phyloP scores from a whole-genome alignment of 2,888 invertebrate genomes.

The Leucania comma region DNA sequence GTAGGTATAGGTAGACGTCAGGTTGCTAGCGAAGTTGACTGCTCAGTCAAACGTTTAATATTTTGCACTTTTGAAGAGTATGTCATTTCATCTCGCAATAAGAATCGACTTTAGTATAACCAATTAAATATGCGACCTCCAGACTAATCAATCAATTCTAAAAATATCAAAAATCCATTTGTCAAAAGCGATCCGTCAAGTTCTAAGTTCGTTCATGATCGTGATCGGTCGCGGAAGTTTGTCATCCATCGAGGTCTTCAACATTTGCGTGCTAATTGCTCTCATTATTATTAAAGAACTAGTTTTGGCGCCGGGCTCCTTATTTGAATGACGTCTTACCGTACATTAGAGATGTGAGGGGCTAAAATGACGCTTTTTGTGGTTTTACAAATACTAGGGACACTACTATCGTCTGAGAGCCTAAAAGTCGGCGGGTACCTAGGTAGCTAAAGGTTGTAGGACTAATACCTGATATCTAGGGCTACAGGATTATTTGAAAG shows the following conservation, averaged over 20 bases:
- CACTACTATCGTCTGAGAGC: too few species aligned
- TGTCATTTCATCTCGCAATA: not conserved
- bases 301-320: conserved; percentile 62
- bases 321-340: conserved; percentile 63
- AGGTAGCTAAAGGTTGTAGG: too few species aligned
- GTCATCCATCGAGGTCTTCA: conserved; percentile 67
- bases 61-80: not conserved
- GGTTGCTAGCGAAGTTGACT: not conserved
- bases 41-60: not conserved
- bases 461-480: too few species aligned
- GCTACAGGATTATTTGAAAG: too few species aligned
- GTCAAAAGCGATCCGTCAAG: conserved; percentile 43
- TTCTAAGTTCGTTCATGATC: conserved; percentile 27
- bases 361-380: conserved; percentile 63
- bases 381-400: not conserved
- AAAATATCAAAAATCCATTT: conserved; percentile 39
- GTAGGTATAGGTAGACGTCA: too few species aligned
- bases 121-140: not conserved
- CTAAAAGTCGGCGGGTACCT: too few species aligned
- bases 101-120: conserved; percentile 1
- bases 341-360: conserved; percentile 62
- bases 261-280: conserved; percentile 72
- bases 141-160: conserved; percentile 44
- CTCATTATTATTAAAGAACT: conserved; percentile 72
- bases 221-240: conserved; percentile 67